Conservation (phyloP, 2,113 vertebrate genomes). For the Clarias gariepinus region DNA sequence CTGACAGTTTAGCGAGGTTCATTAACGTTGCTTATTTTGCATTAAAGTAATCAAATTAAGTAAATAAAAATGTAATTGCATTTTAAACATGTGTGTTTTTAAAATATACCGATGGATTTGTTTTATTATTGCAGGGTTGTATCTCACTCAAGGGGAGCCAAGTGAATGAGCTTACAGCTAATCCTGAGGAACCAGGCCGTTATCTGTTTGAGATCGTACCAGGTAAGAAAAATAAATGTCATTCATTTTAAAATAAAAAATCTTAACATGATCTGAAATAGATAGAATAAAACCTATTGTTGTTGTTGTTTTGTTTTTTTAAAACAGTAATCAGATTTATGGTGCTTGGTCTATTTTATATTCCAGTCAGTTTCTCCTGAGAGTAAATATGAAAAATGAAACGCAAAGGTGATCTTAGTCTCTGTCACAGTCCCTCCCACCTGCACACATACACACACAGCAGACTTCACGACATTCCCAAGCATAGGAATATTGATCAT, state of each 20-base stretch:
- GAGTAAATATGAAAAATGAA: not conserved
- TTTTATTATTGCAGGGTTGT: conserved; percentile 75
- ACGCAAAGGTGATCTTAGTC: not conserved
- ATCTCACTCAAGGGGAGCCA: conserved; percentile 87
- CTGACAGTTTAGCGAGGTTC: not conserved
- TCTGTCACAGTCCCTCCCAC: not conserved
- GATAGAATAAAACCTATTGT: not conserved
- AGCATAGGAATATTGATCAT: not conserved
- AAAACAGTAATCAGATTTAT: not conserved
- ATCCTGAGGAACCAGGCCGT: conserved; percentile 85
- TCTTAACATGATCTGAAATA: not conserved
- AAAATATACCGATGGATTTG: not conserved
- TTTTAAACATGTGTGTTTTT: not conserved
- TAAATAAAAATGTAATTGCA: not conserved
- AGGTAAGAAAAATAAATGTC: conserved; percentile 74
- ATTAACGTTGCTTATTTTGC: not conserved
- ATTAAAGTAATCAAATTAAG: not conserved
- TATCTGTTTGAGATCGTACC: conserved; percentile 89
- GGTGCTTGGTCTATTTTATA: not conserved
- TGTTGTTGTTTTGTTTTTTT: not conserved
- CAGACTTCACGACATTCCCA: not conserved
- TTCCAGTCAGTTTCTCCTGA: not conserved
- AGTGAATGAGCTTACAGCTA: conserved; percentile 83
- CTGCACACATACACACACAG: not conserved
- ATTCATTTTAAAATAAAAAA: not conserved